A percentile compares a stretch with the other conserved stretches of the same genome.
These are phyloP conservation scores for Pomacea maculata DNA, from an alignment of 1,140 invertebrate genomes.

Conservation along the genomic window DNA sequence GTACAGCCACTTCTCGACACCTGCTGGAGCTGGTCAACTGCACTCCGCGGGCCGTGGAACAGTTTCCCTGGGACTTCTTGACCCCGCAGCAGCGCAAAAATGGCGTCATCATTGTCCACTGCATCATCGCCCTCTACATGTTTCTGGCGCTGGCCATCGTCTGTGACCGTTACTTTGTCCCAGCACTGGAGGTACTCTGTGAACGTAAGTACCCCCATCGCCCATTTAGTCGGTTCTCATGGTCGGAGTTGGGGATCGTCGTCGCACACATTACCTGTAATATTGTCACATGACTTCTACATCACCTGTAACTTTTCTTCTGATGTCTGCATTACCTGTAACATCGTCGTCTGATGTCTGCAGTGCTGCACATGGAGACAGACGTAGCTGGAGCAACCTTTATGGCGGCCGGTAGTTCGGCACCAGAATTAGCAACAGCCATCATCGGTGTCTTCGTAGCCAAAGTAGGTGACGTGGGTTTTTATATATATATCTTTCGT, in stretches of 20 bases:
- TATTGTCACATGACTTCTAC: too few species aligned
- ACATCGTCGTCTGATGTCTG: neutral
- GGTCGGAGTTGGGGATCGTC: too few species aligned
- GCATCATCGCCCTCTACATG: slow-evolving; percentile 54
- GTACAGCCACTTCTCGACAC: slow-evolving; percentile 40
- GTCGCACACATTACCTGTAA: too few species aligned
- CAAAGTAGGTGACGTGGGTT: slow-evolving; percentile 67
- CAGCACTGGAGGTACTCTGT: slow-evolving; percentile 57
- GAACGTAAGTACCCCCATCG: slow-evolving; percentile 53
- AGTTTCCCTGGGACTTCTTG: slow-evolving; percentile 62
- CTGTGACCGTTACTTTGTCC: slow-evolving; percentile 65
- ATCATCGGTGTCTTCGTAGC: slow-evolving; percentile 96
- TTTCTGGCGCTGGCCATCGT: slow-evolving; percentile 60
- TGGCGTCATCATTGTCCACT: slow-evolving; percentile 55
- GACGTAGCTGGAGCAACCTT: slow-evolving; percentile 69
- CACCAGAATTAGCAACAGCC: slow-evolving; percentile 92
- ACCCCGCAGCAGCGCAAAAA: slow-evolving; percentile 52
- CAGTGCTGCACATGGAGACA: slow-evolving; percentile 59
- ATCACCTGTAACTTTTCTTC: too few species aligned
- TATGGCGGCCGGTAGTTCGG: slow-evolving; percentile 82
- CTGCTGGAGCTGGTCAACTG: slow-evolving; percentile 60
- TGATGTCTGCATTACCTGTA: too few species aligned
- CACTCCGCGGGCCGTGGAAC: slow-evolving; percentile 63
- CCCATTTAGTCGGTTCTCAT: neutral
- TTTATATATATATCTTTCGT: too few species aligned